These are phyloP conservation scores for Plebejus anna DNA, from an alignment of 2,888 invertebrate species.

Conservation along the genomic window DNA sequence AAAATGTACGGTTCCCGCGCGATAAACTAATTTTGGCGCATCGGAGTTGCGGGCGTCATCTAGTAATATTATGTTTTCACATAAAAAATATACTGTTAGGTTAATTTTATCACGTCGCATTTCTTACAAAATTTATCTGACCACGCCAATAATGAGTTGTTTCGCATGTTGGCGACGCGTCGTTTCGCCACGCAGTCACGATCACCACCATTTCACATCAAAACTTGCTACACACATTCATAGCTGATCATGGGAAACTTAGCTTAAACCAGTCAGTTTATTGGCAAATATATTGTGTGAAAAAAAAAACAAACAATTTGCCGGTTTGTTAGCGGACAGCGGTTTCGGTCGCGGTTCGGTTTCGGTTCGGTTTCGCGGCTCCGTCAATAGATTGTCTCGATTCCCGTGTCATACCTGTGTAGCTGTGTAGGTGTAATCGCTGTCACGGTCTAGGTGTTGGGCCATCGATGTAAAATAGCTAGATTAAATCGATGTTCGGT, in stretches of 20 bases:
- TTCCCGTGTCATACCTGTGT: slow-evolving; percentile 64
- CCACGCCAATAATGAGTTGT: neutral
- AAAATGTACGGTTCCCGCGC: too few relatives aligned
- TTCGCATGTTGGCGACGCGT: neutral
- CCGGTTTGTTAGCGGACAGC: slow-evolving; percentile 43
- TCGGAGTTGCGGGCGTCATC: too few relatives aligned
- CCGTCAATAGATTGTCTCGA: slow-evolving; percentile 65
- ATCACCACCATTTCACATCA: neutral
- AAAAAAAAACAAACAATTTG: slow-evolving; percentile 37
- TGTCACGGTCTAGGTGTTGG: slow-evolving; percentile 59
- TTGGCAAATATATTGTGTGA: neutral
- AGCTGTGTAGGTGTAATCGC: slow-evolving; percentile 41
- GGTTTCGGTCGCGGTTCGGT: slow-evolving; percentile 31
- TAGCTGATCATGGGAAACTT: neutral
- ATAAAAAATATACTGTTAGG: neutral
- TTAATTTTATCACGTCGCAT: neutral
- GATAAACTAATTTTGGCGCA: too few relatives aligned
- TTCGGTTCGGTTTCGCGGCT: slow-evolving; percentile 45
- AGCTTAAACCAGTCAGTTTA: neutral
- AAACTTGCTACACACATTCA: neutral
- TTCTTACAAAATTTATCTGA: neutral
- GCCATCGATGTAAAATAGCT: slow-evolving; percentile 37
- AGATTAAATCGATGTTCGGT: neutral
- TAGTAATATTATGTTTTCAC: neutral
- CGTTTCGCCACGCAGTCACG: neutral